These are phyloP conservation scores for Anodontia alba DNA, from an alignment of 2,888 invertebrate genomes.

Conservation along the genomic window DNA sequence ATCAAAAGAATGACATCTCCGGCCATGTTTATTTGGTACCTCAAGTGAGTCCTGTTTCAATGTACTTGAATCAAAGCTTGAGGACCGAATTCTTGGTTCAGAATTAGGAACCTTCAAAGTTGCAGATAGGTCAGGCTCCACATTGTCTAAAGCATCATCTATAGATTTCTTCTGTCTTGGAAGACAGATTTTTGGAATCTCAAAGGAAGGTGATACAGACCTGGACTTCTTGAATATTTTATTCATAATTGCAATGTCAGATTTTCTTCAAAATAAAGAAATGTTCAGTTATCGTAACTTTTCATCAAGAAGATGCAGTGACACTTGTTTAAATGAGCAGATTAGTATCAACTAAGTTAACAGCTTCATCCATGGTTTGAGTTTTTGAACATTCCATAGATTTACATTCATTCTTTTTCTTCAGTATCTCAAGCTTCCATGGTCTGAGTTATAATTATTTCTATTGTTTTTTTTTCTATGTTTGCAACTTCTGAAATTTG, in stretches of 20 bases:
- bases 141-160: slow-evolving; percentile 46
- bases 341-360: no score
- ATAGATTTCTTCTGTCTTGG: slow-evolving; percentile 69
- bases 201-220: slow-evolving; percentile 76
- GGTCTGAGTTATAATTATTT: no score
- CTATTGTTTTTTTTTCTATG: no score
- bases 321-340: no score
- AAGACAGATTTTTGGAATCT: slow-evolving; percentile 78
- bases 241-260: slow-evolving; percentile 36
- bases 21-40: slow-evolving; percentile 65
- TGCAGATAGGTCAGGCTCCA: slow-evolving; percentile 40
- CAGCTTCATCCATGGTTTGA: no score
- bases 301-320: no score
- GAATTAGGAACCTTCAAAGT: slow-evolving; percentile 71
- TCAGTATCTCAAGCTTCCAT: no score
- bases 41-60: slow-evolving; percentile 61
- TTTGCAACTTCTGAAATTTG: no score
- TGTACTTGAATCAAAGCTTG: slow-evolving; percentile 80
- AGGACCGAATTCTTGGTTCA: slow-evolving; percentile 73
- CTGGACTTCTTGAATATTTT: slow-evolving; percentile 76
- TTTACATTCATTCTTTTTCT: no score
- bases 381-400: no score
- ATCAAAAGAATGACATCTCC: slow-evolving; percentile 77
- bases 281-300: no score
- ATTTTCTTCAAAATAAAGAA: no score